Evolutionary conservation across 2,113 vertebrate genomes (phyloP).

Genomic region (Mirza zaza): DNA sequence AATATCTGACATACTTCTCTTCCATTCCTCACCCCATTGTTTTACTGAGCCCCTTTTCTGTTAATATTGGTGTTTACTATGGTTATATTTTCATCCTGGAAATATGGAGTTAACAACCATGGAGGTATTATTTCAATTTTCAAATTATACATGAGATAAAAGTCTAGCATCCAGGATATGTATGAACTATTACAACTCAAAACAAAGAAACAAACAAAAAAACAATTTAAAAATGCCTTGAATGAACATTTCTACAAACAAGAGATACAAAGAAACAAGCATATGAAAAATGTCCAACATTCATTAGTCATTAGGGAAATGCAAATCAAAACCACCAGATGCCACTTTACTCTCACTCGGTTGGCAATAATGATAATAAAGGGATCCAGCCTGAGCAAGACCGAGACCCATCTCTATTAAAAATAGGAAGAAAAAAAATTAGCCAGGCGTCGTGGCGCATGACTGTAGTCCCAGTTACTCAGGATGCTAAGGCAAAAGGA

Average conservation of each 20-base stretch:
- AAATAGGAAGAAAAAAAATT: too few species aligned
- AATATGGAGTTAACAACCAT: not conserved
- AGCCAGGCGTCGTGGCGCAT: fast-evolving
- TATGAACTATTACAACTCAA: not conserved
- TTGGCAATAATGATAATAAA: not conserved
- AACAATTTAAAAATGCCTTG: not conserved
- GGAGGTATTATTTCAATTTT: not conserved
- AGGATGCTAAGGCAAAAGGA: too few species aligned
- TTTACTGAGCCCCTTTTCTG: not conserved
- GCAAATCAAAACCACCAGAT: not conserved
- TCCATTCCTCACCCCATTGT: not conserved
- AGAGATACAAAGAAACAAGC: not conserved
- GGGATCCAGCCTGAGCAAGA: too few species aligned
- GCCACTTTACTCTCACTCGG: not conserved
- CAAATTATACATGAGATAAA: not conserved
- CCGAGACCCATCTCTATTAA: too few species aligned
- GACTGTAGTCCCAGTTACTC: too few species aligned
- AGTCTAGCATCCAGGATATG: not conserved
- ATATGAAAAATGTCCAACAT: not conserved
- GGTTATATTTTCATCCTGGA: not conserved
- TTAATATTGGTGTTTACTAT: not conserved
- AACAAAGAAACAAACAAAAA: not conserved
- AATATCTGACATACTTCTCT: not conserved
- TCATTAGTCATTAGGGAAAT: not conserved
- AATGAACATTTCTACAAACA: not conserved